Evolutionary conservation across 2,888 invertebrate species (phyloP), one percentile per base, ranked within the genome.

Genomic region (Nemapogon koenigi): DNA sequence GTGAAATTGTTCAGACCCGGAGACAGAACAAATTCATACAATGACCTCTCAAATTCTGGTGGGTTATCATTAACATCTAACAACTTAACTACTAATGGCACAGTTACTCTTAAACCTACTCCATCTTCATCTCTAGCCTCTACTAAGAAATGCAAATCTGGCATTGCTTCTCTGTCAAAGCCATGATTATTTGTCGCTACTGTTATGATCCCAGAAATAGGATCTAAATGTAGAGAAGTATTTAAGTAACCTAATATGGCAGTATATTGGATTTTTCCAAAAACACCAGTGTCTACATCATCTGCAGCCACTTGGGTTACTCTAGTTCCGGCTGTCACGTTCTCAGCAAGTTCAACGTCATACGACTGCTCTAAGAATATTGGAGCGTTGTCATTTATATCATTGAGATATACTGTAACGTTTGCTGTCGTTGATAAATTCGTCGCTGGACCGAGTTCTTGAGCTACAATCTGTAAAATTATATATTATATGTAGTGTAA

Each of bases 121-220:
- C 93, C 92, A 51, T 91, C 88, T 59, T 90, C 89, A 70, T 97
- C 96, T 47, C 89, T 84, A 43, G 95, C 96, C 78, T 91, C 90
- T 44, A 96, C 89, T 56, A 86, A 86, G 50, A 95, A 83, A 60
- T 87, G 84, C 62, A 91, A 84, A 49, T 87, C 87, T 49, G 88
- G 83, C 68, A 87, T 86, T 22, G 83, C 78, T 72, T 95, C 94
- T 27, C 94, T 85, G 66, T 97, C 96, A 47, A 95, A 86, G 16
- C 85, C 85, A 49, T 88, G 84, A 44, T 85, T 85, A 51, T 88
- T 84, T 31, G 85, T 87, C 22, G 87, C 87, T 19, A 96, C 88
- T 3, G 89, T 89, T 49, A 97, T 88, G 37, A 87, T 61, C 25
- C 97, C 97, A 10, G 88, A 86, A 41, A 85, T 76, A 8, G 88